Evolutionary conservation across 2,888 invertebrate species (phyloP).

Genomic region (Anagyrus pseudococci): DNA sequence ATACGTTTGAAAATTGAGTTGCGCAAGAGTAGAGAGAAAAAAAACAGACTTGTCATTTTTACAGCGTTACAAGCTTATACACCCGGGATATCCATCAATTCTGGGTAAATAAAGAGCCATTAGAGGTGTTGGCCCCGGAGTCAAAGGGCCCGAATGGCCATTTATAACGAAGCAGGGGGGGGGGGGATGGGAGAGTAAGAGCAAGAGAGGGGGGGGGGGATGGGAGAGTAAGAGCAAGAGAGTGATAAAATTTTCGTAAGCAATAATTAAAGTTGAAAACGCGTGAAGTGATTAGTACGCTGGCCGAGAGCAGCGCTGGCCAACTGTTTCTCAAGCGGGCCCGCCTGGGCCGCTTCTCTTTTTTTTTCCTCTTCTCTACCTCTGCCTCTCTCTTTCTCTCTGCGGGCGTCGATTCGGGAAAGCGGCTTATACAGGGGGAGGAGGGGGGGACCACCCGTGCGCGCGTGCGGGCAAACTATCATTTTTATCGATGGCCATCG

Average conservation of each 20-base stretch:
- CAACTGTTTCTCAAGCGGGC: constrained; percentile 28
- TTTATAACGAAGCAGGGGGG: background rate
- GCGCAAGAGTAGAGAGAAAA: too few relatives aligned
- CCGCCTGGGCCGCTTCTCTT: too few relatives aligned
- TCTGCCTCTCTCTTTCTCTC: too few relatives aligned
- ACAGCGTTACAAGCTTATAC: too few relatives aligned
- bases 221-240: background rate
- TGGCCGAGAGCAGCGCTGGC: constrained; percentile 6
- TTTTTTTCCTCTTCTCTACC: too few relatives aligned
- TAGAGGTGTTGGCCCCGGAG: too few relatives aligned
- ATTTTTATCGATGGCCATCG: constrained; percentile 29
- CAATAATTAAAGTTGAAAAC: constrained; percentile 26
- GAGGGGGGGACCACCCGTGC: constrained; percentile 25
- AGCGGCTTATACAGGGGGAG: background rate
- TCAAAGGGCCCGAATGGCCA: too few relatives aligned
- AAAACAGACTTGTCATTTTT: too few relatives aligned
- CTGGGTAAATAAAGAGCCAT: too few relatives aligned
- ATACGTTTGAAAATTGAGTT: too few relatives aligned
- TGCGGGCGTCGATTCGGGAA: background rate
- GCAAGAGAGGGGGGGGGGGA: background rate
- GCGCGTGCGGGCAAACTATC: constrained; percentile 4
- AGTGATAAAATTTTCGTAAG: constrained; percentile 26
- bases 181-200: background rate
- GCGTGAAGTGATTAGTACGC: constrained; percentile 24
- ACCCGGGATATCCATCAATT: too few relatives aligned